phyloP scores from a whole-genome alignment of 2,113 vertebrate species.

The Meles meles region DNA sequence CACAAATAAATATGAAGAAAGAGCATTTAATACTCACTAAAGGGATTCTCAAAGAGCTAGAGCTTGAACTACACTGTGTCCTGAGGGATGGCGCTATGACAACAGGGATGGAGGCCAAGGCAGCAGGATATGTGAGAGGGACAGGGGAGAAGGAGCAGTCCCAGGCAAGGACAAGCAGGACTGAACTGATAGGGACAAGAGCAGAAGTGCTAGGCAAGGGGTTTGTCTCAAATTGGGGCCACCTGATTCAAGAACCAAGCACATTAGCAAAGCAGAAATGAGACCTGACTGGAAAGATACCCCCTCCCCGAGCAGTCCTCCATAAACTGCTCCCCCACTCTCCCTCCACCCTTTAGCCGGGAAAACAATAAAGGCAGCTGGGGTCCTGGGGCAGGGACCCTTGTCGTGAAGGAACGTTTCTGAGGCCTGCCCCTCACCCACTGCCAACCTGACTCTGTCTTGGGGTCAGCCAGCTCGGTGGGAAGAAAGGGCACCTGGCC shows the following conservation, averaged over 20 bases:
- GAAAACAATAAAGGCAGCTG: background rate
- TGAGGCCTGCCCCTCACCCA: background rate
- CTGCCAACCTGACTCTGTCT: no score
- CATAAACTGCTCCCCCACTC: background rate
- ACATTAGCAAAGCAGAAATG: background rate
- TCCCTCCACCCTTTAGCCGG: background rate
- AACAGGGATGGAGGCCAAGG: background rate
- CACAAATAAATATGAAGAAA: background rate
- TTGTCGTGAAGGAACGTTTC: background rate
- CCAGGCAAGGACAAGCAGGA: accelerated
- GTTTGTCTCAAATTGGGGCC: background rate
- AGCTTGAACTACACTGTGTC: background rate
- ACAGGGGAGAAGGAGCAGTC: background rate
- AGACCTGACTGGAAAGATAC: background rate
- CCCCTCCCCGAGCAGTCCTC: background rate
- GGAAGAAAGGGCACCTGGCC: background rate
- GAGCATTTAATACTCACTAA: background rate
- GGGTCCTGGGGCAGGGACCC: background rate
- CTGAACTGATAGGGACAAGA: background rate
- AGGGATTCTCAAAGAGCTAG: background rate
- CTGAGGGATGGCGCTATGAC: background rate
- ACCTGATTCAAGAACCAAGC: background rate
- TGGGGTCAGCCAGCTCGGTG: background rate
- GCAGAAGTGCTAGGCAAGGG: background rate
- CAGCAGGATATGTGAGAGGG: background rate